A percentile compares a stretch with the other conserved stretches of the same genome.
Conservation (phyloP, 2,797 vertebrate genomes). For the Crenichthys baileyi region DNA sequence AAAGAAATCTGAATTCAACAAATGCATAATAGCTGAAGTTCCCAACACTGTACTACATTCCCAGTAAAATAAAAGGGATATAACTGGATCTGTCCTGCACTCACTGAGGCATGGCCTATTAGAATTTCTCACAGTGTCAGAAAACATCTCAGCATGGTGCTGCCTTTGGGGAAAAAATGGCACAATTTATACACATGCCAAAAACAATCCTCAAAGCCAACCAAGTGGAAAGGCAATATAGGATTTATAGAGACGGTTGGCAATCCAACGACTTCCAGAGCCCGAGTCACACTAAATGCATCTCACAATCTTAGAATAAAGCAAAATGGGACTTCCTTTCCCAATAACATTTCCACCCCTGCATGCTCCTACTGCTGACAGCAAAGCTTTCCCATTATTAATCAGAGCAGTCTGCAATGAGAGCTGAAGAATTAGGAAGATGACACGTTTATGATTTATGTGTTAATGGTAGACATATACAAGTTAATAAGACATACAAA, state of each 20-base stretch:
- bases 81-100: conserved; percentile 23
- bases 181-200: conserved; percentile 31
- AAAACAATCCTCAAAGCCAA: conserved; percentile 48
- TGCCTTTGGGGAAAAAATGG: conserved; percentile 47
- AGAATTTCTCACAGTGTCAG: conserved; percentile 38
- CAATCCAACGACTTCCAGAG: conserved; percentile 57
- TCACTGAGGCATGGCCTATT: conserved; percentile 35
- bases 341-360: conserved; percentile 22
- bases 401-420: conserved; percentile 18
- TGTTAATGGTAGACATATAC: neutral
- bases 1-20: conserved; percentile 14
- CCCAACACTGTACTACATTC: conserved; percentile 10
- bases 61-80: conserved; percentile 1
- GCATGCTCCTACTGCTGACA: conserved; percentile 24
- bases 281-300: conserved; percentile 41
- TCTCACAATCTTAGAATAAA: conserved; percentile 30
- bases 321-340: conserved; percentile 23
- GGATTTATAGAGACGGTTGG: conserved; percentile 57
- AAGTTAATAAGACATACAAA: conserved; percentile 11
- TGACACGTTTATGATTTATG: conserved; percentile 10
- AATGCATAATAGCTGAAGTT: conserved; percentile 22
- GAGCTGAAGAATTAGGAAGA: conserved; percentile 5
- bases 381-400: conserved; percentile 13
- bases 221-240: conserved; percentile 57
- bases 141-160: conserved; percentile 38